Evolutionary conservation across 2,113 vertebrate species (phyloP), one percentile per base, ranked within the genome.

Genomic region (Fukomys damarensis): DNA sequence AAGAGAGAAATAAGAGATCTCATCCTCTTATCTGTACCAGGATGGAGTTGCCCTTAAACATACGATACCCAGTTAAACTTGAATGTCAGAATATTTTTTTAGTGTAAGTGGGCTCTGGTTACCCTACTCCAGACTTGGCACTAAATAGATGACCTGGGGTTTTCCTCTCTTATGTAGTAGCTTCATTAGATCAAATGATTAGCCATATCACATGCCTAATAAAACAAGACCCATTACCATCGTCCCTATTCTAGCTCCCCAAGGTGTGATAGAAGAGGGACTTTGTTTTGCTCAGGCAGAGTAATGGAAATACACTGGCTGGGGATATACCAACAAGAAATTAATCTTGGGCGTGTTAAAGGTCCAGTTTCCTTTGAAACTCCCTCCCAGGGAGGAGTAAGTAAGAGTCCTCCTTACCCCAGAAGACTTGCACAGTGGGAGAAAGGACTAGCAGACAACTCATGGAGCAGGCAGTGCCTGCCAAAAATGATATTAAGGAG

Each of bases 181-280:
- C 19, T 95, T 86, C 30, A 63, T 95, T 89, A 88, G 70, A 63
- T 92, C 11, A 89, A 63, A 49, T 86, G 20, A 86, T 92, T 82
- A 86, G 52, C 74, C 81, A 54, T 38, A 8, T 81, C 81, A 86
- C 12, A 26, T 86, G n/a, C 35, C 38, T 96, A 86, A 52, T 24
- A 81, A 89, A 95, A 81, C 12, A 68, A 82, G 38, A 68, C 22
- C 12, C 19, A 49, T 8, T 4, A 13, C 72, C 41, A n/a, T 32
- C 49, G 14, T 52, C 5, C 26, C 41, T 91, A 8, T 32, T 30
- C 30, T 72, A 80, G 49, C 35, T 56, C 26, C 38, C 38, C 16
- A 54, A 26, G 58, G 46, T 28, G 16, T 54, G 83, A 56, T 1
- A 89, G 79, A 93, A 90, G 43, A n/a, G 1, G 4, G 2, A 32